phyloP scores from a whole-genome alignment of 2,797 vertebrate genomes.

The Anableps anableps region DNA sequence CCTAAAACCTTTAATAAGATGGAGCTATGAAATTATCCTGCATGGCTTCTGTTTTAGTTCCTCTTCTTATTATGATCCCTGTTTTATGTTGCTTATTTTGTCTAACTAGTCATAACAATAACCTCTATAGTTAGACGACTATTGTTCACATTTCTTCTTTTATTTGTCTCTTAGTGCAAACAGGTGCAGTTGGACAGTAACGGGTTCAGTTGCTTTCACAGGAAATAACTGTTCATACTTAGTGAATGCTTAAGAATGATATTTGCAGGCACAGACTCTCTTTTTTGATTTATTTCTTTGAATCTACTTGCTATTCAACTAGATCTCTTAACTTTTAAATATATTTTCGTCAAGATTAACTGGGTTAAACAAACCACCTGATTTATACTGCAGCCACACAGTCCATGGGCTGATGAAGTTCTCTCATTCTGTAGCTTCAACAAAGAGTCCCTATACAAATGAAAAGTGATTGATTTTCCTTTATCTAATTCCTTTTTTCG shows the following conservation, averaged over 20 bases:
- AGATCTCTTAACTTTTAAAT: background rate
- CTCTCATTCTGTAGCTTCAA: conserved; percentile 21
- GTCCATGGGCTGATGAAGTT: conserved; percentile 26
- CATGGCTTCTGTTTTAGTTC: background rate
- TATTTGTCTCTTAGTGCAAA: background rate
- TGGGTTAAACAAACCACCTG: background rate
- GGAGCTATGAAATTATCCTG: background rate
- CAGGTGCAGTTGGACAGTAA: background rate
- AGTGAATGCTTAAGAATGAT: background rate
- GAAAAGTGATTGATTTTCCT: conserved; percentile 53
- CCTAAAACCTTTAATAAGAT: background rate
- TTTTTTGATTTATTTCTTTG: background rate
- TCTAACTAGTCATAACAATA: background rate
- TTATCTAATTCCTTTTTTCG: conserved; percentile 36
- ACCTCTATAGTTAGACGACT: background rate
- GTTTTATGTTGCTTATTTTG: background rate
- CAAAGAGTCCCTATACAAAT: conserved; percentile 49
- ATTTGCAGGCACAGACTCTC: background rate
- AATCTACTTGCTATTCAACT: background rate
- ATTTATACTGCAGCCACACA: background rate
- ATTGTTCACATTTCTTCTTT: background rate
- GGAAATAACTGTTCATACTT: background rate
- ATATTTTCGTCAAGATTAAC: background rate
- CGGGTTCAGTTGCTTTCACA: background rate
- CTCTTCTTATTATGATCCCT: background rate